These are phyloP conservation scores for Passer domesticus DNA, from an alignment of 2,113 vertebrate species.

Conservation along the genomic window DNA sequence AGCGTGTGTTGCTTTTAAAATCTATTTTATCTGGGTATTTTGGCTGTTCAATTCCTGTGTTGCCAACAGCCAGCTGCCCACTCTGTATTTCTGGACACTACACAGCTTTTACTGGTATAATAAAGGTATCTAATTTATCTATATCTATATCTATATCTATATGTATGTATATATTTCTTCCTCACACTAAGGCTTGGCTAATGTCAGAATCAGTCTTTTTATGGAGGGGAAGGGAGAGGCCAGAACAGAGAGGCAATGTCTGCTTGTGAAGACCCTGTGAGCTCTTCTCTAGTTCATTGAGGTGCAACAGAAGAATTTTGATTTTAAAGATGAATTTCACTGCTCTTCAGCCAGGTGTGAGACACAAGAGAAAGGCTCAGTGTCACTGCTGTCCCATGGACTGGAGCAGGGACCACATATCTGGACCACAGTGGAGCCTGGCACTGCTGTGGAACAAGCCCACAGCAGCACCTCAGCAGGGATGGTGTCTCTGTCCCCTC, in stretches of 20 bases:
- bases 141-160: not conserved
- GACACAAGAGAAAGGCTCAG: not conserved
- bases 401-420: not conserved
- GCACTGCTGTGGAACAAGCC: not conserved
- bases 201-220: not conserved
- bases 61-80: not conserved
- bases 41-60: not conserved
- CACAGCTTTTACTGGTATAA: not conserved
- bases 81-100: not conserved
- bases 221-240: not conserved
- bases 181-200: not conserved
- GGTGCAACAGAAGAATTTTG: not conserved
- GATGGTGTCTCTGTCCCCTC: not conserved
- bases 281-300: not conserved
- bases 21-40: not conserved
- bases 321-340: not conserved
- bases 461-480: too few relatives aligned
- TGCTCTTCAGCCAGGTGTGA: not conserved
- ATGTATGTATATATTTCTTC: not conserved
- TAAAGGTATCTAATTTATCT: not conserved
- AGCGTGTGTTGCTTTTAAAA: rapidly evolving
- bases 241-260: not conserved
- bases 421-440: rapidly evolving
- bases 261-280: rapidly evolving
- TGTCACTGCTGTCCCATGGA: not conserved